A percentile compares a stretch with the other conserved stretches of the same genome.
These are phyloP conservation scores for Semnornis frantzii DNA, from an alignment of 2,113 vertebrate genomes.

Conservation along the genomic window DNA sequence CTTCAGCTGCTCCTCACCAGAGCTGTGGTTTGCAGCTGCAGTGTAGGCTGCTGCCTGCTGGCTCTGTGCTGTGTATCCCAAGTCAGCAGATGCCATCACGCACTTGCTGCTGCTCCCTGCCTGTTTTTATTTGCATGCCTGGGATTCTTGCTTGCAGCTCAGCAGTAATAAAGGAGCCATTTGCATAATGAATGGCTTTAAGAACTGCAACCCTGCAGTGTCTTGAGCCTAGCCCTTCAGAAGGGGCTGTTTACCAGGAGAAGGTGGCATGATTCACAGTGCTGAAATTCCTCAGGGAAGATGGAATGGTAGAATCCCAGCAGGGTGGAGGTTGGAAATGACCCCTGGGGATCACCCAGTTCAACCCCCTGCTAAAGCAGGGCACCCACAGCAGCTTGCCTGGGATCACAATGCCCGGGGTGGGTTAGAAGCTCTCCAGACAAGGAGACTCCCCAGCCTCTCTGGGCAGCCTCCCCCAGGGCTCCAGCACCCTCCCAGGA, in stretches of 20 bases:
- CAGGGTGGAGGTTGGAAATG: too few species aligned
- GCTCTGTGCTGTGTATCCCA: neutral
- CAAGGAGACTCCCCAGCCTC: too few species aligned
- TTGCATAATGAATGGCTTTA: constrained; percentile 58
- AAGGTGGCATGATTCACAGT: neutral
- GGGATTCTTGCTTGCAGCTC: constrained; percentile 52
- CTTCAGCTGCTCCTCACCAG: neutral
- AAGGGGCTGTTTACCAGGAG: neutral
- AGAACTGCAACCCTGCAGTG: neutral
- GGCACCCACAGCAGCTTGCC: too few species aligned
- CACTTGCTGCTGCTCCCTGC: neutral
- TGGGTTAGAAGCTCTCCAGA: too few species aligned
- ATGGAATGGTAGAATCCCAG: too few species aligned
- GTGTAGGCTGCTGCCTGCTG: neutral
- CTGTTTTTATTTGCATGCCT: constrained; percentile 49
- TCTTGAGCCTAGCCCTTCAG: constrained; percentile 27
- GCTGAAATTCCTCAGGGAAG: neutral
- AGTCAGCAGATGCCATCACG: constrained; percentile 6
- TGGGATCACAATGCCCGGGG: too few species aligned
- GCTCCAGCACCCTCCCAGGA: too few species aligned
- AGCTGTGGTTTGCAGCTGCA: neutral
- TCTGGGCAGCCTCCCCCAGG: too few species aligned
- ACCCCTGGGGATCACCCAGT: too few species aligned
- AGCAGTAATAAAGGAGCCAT: constrained; percentile 38
- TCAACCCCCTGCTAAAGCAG: too few species aligned